Base-by-base conservation (phyloP, 2,888 invertebrate genomes). In the Sesia bembeciformis region DNA sequence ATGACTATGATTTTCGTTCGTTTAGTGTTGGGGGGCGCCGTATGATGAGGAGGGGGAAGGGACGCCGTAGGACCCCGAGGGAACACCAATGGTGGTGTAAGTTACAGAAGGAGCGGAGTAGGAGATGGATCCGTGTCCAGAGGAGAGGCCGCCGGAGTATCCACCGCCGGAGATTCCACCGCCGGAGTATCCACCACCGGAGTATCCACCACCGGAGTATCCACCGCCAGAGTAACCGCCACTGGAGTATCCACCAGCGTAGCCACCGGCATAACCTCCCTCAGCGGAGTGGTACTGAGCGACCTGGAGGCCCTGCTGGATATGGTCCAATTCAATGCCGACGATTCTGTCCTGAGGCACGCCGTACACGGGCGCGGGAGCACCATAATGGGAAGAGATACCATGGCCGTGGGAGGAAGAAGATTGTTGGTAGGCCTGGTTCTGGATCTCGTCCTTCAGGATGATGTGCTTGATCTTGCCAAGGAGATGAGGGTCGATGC, bases 271-370 rank as follows among this genome's bases (percentile, higher is more conserved):
- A 71, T 86, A 75, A 58, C 91, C 91, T 61, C 93, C 91, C 57
- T 92, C 90, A 60, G 93, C 91, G 78, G 95, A 95, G 74, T 94
- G 93, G 91, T 94, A 96, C 76, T 96, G 96, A 40, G 96, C 96
- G 42, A 96, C 96, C 79, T 96, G 96, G 80, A 96, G 94, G 61
- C 95, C 96, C 72, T 96, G 96, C 73, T 95, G 94, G 69, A 96
- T 93, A 60, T 95, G 95, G 72, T 95, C 96, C 58, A 96, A 91
- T 80, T 96, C 95, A 70, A 96, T 93, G 57, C 96, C 96, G 57
- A 95, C 95, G 59, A 96, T 94, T 62, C 93, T 92, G 52, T 91
- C 90, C 0, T 84, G 67, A 54, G 94, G 94, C 1, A 91, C 94
- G 59, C 94, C 94, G 78, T 94, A 94, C 50, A 90, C 90, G 4